Evolutionary conservation across 2,113 vertebrate species (phyloP).

Genomic region (Mola mola): DNA sequence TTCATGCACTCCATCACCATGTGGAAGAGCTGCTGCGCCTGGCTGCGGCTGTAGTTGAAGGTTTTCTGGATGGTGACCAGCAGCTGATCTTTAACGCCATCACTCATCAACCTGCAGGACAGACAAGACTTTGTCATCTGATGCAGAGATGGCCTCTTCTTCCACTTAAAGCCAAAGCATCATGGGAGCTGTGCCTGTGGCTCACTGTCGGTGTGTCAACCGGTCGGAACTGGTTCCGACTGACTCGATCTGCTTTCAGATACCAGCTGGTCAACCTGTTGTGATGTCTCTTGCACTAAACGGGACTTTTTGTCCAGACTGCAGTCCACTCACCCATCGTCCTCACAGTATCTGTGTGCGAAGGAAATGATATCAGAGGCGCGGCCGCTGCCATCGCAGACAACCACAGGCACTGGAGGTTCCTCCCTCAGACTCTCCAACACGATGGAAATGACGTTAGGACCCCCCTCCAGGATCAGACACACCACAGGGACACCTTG

Average conservation of each 20-base stretch:
- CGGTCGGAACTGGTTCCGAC: too few relatives aligned
- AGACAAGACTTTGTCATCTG: neutral
- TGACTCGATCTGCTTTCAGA: too few relatives aligned
- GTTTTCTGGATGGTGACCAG: slow-evolving; percentile 99
- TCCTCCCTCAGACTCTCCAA: slow-evolving; percentile 93
- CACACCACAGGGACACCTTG: slow-evolving; percentile 96
- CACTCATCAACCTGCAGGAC: slow-evolving; percentile 84
- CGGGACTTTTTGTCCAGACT: neutral
- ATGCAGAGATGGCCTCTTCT: too few relatives aligned
- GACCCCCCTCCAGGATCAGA: slow-evolving; percentile 94
- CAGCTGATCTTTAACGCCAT: slow-evolving; percentile 92
- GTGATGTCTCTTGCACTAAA: too few relatives aligned
- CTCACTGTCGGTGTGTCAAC: too few relatives aligned
- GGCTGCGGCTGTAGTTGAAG: slow-evolving; percentile 92
- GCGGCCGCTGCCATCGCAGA: slow-evolving; percentile 94
- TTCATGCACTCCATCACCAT: slow-evolving; percentile 98
- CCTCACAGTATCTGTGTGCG: slow-evolving; percentile 92
- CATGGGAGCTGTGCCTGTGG: too few relatives aligned
- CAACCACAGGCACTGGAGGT: slow-evolving; percentile 92
- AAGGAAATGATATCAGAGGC: slow-evolving; percentile 95
- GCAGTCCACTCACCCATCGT: slow-evolving; percentile 85
- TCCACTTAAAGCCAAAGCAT: too few relatives aligned
- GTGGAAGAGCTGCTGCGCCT: slow-evolving; percentile 91
- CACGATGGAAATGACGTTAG: slow-evolving; percentile 92
- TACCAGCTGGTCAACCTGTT: too few relatives aligned